Base-by-base conservation (phyloP, 2,888 invertebrate species). In the Aspidapion aeneum region DNA sequence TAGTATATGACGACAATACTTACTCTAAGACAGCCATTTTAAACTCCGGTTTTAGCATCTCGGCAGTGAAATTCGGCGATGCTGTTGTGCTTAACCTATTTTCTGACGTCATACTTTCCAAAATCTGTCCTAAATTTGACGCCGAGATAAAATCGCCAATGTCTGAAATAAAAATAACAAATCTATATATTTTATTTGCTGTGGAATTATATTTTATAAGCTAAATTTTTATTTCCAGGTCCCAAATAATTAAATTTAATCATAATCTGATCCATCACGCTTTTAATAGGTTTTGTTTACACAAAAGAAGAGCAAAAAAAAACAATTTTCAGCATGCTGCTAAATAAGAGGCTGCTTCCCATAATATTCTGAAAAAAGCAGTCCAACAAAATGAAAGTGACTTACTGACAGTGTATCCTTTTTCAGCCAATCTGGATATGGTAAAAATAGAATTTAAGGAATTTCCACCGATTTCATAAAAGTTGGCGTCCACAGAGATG, bases 391-490 rank as follows among this genome's bases (percentile, higher is more conserved):
- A n/a, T n/a, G n/a, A n/a, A n/a, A n/a, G n/a, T n/a, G 12, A 67
- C 83, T 82, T 77, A 85, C 93, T 87, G 69, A 94, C 90, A 70
- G 84, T 84, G 75, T 90, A 93, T 12, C 93, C 93, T 73, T 87
- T 86, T 61, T 93, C 91, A 55, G 88, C 83, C 57, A 95, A 77
- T 73, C 86, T 84, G 0, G 91, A 90, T 3, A 94, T 91, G 0
- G 93, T 93, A 69, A 86, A 89, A 63, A 94, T 90, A 0, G 94
- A 93, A 76, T 94, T 94, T 18, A 94, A 82, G 0, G 94, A 94
- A 74, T 94, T 93, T 12, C 94, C 94, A 1, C 94, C 94, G 51
- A 94, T 82, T 71, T 91, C 89, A 75, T 90, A 94, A 78, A 94
- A 94, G 70, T 92, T 92, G 0, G 89, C 86, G 18, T 86, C 80